Percentiles rank a stretch among this genome's conserved stretches.
Evolutionary conservation across 1,140 invertebrate genomes (phyloP).

Genomic region (Bombus cullumanus): DNA sequence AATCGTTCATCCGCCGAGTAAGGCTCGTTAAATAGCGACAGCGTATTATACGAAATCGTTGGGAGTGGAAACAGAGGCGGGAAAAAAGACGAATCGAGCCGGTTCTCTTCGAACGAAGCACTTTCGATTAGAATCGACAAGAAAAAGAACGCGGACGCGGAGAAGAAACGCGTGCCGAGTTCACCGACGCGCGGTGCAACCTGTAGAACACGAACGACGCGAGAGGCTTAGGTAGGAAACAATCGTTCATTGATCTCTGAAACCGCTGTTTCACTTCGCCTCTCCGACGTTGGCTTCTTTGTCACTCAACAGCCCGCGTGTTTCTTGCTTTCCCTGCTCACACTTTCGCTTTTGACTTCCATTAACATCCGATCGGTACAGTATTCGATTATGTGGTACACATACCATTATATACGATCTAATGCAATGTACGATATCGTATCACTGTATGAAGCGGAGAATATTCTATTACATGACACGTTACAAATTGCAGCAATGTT

Average conservation of each 20-base stretch:
- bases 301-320: slow-evolving; percentile 17
- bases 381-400: not conserved
- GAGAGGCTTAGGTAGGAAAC: slow-evolving; percentile 48
- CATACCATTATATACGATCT: no score
- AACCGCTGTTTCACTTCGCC: slow-evolving; percentile 53
- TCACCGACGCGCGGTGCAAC: slow-evolving; percentile 33
- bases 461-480: no score
- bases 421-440: no score
- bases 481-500: no score
- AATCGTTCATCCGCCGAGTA: no score
- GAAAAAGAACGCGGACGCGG: slow-evolving; percentile 29
- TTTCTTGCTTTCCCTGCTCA: slow-evolving; percentile 16
- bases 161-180: slow-evolving; percentile 35
- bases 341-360: slow-evolving; percentile 37
- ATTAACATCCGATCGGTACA: not conserved
- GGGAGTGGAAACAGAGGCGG: not conserved
- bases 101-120: not conserved
- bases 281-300: slow-evolving; percentile 41
- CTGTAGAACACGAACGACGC: slow-evolving; percentile 55
- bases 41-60: no score
- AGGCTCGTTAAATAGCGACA: no score
- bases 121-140: slow-evolving; percentile 64
- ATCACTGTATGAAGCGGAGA: no score
- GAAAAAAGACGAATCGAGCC: not conserved
- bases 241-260: slow-evolving; percentile 65